Evolutionary conservation across 92 coral and sea anemone species (phyloP), one percentile per base, ranked within the genome.

Genomic region (Micromussa lordhowensis): DNA sequence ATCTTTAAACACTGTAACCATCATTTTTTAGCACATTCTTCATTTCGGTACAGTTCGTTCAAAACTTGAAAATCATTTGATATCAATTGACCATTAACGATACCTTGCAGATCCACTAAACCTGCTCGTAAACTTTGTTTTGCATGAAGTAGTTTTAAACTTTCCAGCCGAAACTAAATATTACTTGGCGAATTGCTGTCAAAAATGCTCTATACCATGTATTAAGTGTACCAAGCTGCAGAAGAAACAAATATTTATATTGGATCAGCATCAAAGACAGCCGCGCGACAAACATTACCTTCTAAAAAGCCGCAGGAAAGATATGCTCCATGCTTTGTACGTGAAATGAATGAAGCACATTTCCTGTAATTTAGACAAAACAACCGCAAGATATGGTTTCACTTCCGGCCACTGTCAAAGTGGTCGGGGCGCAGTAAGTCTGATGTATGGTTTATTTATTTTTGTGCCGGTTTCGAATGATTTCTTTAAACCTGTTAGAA

Each of bases 331-430:
- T 24, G 71, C 71, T 66, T 66, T 66, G 71, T 24, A 66, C 32
- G 28, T 66, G 71, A 66, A 66, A 63, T 66, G 71, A 66, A 28
- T 66, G n/a, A 66, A 8, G 34, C 32, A 26, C 17, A 31, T 66
- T 66, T 66, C 71, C 71, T 66, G 71, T 66, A 66, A 66, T 66
- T 66, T 12, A 66, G 17, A 66, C 71, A 66, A n/a, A 66, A 66
- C 71, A 24, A 28, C 29, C 3, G 17, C 71, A 66, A 11, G 71
- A 8, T 9, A 26, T 66, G 18, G 34, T 10, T 28, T 28, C 32
- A 16, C 29, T 66, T 66, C 71, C 71, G 71, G 71, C 71, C 14
- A 24, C 69, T 63, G 69, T 63, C 10, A 63, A 6, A 4, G 14
- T 24, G 11, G 71, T 10, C 71, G 5, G 12, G 71, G 18, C 30